Base-by-base conservation (phyloP, 2,113 vertebrate genomes). In the Hyla sarda region DNA sequence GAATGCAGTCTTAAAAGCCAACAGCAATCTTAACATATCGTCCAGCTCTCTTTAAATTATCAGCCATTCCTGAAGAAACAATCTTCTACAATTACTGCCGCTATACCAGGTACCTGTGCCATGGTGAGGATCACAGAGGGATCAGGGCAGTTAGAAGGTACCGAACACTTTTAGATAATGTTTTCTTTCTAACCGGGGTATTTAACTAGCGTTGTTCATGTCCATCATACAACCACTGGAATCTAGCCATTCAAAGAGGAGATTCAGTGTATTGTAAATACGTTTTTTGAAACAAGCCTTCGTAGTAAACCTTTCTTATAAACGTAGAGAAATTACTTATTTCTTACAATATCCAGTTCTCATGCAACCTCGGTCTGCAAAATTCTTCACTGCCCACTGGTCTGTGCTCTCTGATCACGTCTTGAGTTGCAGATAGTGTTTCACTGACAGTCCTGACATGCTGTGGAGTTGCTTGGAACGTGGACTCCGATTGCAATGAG, bases 381-480 rank as follows among this genome's bases (percentile, higher is more conserved):
- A 47, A 16, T 52, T 37, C 65, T 67, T 85, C 78, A 79, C 12
- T n/a, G 48, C 8, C 75, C 74, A 83, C 88, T 88, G 77, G 50
- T 73, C 86, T 87, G 85, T 65, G 87, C 87, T 87, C 79, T 82
- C 86, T 19, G 14, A 67, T 86, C 87, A 74, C 88, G 88, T 89
- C 84, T 84, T 23, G 82, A 78, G 82, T 91, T 87, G 77, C 88
- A 37, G 21, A 80, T 71, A 2, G 21, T 72, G 21, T 87, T 88
- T 91, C 88, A 9, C 82, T 84, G 87, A 7, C 71, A 81, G 52
- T 30, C 62, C 81, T 78, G 83, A 78, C 85, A n/a, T 8, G 80
- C 47, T 84, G 80, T 45, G 83, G 78, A 89, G 77, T 83, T 5
- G 0, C 30, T 71, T 0, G 0, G 80, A 87, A 89, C 47, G 86